Evolutionary conservation across 2,888 invertebrate species (phyloP), one percentile per base, ranked within the genome.

Genomic region (Himalopsyche japonica): DNA sequence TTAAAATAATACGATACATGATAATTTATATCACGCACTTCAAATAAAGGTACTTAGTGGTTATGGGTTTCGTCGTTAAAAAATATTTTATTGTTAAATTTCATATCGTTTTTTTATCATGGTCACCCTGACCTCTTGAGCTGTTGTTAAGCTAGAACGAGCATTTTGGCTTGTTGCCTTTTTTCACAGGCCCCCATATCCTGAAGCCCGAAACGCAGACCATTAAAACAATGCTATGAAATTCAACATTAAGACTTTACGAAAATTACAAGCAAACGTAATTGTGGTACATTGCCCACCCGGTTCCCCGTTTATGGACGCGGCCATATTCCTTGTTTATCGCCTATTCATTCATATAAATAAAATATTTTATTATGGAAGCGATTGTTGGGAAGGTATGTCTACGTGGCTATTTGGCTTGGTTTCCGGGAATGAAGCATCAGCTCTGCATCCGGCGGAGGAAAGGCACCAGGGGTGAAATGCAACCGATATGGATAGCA

Each of bases 151-250:
- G 6, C 34, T 18, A n/a, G 76, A 81, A 32, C 81, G 48, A 47
- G 78, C 37, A 64, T 70, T 79, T 79, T 37, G 37, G 82, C 76
- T 76, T 76, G 83, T 83, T 83, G 80, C 49, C 48, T 76, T 83
- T 83, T 83, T 80, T 79, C 49, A 49, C 70, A 57, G 43, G 34
- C 48, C 83, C 83, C 83, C 80, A 48, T 43, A 57, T 80, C 43
- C 76, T 30, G 32, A 15, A 34, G 34, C 80, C 79, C 37, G 48
- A 20, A 48, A 30, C 8, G 49, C 49, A 12, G 48, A 49, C 57
- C 82, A 85, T 86, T 86, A 86, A 86, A 85, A 86, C 86, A 86
- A 84, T 84, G 85, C 86, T 82, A 86, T 86, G 86, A 85, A 86
- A 85, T 84, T 85, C 76, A 78, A 84, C 85, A 84, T 85, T 81